Base-by-base conservation (phyloP, 2,113 vertebrate species). In the Rhinichthys klamathensis region DNA sequence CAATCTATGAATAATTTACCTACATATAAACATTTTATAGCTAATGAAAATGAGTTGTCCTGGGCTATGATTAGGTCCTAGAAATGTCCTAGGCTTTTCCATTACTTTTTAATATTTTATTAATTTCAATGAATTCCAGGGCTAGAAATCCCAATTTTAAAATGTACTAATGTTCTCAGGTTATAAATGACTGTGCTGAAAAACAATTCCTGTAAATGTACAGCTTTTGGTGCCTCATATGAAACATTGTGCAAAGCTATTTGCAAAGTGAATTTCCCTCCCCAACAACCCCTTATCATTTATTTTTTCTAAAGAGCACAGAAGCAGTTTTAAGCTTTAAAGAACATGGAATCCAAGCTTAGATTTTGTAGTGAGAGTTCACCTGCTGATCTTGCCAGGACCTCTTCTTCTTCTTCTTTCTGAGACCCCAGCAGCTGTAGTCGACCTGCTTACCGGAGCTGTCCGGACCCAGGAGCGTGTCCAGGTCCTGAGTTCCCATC, bases 351-450 rank as follows among this genome's bases (percentile, higher is more conserved):
- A 21, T 51, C 46, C 27, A 72, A 82, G 46, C 30, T 38, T 30
- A 11, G 32, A 25, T 72, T 2, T 58, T 81, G 32, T 69, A 67
- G 18, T 15, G 30, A 69, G 1, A 60, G 84, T 92, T 91, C 90
- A 96, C 98, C 96, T 98, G 97, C 83, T 98, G 97, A n/a, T 99
- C 97, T 91, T 97, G 95, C 41, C 94, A 90, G 65, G 91, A 91
- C 90, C 95, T 96, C 93, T 97, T 99, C 93, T 98, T 96, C 92
- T 98, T 97, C 58, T 96, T 97, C 94, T 96, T 97, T 87, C 97
- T 97, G 87, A 97, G 97, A 10, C 98, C 98, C 98, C 97, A 99
- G 94, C 98, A 99, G 84, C 98, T 97, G 81, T 97, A 96, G 90
- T 99, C 97, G 0, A 95, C 95, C 87, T 99, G 97, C 91, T 97